phyloP scores from a whole-genome alignment of 2,888 invertebrate genomes.

The Lepidonotus clava region DNA sequence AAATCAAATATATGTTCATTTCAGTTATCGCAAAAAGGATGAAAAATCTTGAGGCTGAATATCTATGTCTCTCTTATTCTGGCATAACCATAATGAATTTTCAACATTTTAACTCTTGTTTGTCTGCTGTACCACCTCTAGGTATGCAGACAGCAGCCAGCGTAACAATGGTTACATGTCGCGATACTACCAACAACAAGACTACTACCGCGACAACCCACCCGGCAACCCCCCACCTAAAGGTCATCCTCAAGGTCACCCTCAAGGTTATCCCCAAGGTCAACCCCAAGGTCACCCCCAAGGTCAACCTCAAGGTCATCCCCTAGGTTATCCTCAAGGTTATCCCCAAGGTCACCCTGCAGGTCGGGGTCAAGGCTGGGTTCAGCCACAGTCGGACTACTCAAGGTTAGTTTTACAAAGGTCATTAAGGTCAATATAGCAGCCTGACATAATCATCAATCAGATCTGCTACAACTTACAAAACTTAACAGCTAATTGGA shows the following conservation, averaged over 20 bases:
- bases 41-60: too few species aligned
- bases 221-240: not conserved
- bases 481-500: not conserved
- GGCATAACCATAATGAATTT: too few species aligned
- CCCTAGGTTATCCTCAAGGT: too few species aligned
- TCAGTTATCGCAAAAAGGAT: too few species aligned
- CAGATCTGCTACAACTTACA: not conserved
- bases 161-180: conserved; percentile 20
- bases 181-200: conserved; percentile 44
- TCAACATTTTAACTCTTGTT: too few species aligned
- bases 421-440: not conserved
- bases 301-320: not conserved
- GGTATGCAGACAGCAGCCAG: not conserved
- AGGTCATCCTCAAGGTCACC: too few species aligned
- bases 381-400: not conserved
- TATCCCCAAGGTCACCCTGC: not conserved
- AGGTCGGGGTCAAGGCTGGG: not conserved
- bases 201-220: conserved; percentile 4
- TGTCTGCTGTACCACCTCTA: not conserved
- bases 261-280: not conserved
- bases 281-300: not conserved
- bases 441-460: not conserved
- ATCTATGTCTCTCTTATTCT: too few species aligned
- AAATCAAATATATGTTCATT: too few species aligned
- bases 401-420: not conserved